Evolutionary conservation across 1,140 invertebrate species (phyloP).

Genomic region (Hormaphis cornu): DNA sequence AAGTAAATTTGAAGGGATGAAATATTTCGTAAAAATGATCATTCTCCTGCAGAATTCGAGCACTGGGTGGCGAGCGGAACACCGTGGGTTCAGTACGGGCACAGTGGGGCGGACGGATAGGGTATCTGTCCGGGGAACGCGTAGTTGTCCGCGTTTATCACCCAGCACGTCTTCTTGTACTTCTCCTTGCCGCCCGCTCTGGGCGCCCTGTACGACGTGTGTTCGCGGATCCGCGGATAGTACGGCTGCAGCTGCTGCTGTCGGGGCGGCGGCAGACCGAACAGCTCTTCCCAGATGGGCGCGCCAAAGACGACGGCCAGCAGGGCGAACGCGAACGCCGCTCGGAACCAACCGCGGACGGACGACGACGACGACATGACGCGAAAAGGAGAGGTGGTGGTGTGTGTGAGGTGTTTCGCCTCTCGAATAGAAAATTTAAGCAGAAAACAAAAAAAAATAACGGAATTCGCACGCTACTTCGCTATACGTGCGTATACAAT

Average conservation of each 20-base stretch:
- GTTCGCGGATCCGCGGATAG: background rate
- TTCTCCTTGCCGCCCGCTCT: slow-evolving; percentile 34
- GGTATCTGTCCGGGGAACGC: slow-evolving; percentile 40
- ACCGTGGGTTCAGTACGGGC: slow-evolving; percentile 39
- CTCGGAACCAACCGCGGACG: background rate
- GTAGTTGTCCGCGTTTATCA: slow-evolving; percentile 40
- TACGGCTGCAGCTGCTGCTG: too few relatives aligned
- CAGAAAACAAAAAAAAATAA: too few relatives aligned
- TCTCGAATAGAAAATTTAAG: too few relatives aligned
- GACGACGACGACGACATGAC: too few relatives aligned
- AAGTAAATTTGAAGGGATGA: too few relatives aligned
- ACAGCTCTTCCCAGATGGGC: slow-evolving; percentile 18
- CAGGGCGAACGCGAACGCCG: background rate
- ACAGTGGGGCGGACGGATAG: slow-evolving; percentile 40
- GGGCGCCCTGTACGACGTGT: background rate
- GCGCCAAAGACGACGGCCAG: slow-evolving; percentile 4
- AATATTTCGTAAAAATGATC: too few relatives aligned
- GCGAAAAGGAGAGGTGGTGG: too few relatives aligned
- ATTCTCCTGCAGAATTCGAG: too few relatives aligned
- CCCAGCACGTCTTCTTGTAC: slow-evolving; percentile 39
- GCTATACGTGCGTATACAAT: too few relatives aligned
- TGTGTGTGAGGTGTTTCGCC: too few relatives aligned
- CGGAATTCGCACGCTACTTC: too few relatives aligned
- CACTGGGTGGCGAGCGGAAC: too few relatives aligned
- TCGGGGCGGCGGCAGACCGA: background rate